Evolutionary conservation across 2,113 vertebrate species (phyloP), one percentile per base, ranked within the genome.

Genomic region (Donacobius atricapilla): DNA sequence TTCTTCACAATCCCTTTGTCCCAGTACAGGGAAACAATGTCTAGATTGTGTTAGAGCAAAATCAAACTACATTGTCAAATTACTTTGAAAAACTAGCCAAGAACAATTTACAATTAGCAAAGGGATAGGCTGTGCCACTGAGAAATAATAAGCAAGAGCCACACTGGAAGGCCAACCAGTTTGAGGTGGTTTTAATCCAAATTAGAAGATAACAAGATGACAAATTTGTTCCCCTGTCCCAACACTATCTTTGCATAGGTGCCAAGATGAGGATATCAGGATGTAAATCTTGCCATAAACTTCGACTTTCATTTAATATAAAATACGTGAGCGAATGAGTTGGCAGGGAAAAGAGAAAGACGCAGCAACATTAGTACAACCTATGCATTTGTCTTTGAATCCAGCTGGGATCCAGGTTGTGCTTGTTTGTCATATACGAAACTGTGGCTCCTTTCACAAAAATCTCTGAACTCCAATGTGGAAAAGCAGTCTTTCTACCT

Each of bases 31-130:
- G 82, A 93, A 96, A 60, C 61, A 58, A 71, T 22, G 39, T 90
- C 92, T 93, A 83, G 69, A 87, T 93, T 73, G 54, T 15, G 19
- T 63, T 90, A 92, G 61, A 89, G 64, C 28, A 82, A 90, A 95
- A 95, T 83, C 87, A 70, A 96, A 89, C 71, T 63, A 33, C 7
- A 16, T 72, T 80, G 92, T 96, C 84, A 94, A 97, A 90, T 94
- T 87, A 56, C 76, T 90, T 90, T 60, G 44, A 94, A 93, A 87
- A 92, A 90, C 61, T 77, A 73, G 76, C 93, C 94, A 94, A 75
- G 53, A 97, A 54, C 76, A 94, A 92, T 94, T 90, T 92, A 16
- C 56, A 35, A 94, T 87, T 68, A 92, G 58, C 50, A 57, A 51
- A 44, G 40, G 40, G 58, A 70, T 77, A 33, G 56, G 42, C 72